Percentiles rank a stretch among this genome's conserved stretches.
These are phyloP conservation scores for Ephydatia muelleri DNA, from an alignment of 37 sponge, comb jelly and placozoan genomes.

Conservation along the genomic window DNA sequence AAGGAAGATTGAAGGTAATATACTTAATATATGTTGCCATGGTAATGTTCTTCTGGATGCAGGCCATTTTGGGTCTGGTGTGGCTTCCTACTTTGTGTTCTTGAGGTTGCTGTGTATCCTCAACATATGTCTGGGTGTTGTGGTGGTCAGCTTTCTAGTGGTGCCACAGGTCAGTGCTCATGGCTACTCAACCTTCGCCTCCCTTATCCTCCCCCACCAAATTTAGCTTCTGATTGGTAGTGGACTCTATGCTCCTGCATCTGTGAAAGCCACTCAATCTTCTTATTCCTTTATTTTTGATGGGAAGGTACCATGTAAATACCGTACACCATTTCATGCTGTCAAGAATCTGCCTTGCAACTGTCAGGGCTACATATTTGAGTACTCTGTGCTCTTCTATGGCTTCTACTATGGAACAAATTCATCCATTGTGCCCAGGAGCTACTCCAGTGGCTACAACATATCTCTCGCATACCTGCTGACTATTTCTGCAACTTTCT, in stretches of 20 bases:
- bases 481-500: conserved; percentile 37
- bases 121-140: conserved; percentile 56
- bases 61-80: conserved; percentile 84
- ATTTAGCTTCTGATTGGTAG: conserved; percentile 32
- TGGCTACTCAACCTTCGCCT: background rate
- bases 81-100: conserved; percentile 78
- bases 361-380: conserved; percentile 67
- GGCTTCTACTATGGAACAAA: conserved; percentile 71
- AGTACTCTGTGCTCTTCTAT: conserved; percentile 82
- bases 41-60: background rate
- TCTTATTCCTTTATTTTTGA: conserved; percentile 70
- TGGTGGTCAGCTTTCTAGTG: conserved; percentile 49
- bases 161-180: conserved; percentile 67
- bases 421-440: conserved; percentile 53
- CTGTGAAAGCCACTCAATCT: conserved; percentile 36
- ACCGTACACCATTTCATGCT: background rate
- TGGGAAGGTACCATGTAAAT: conserved; percentile 41
- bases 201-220: background rate
- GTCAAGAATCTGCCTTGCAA: background rate
- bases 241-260: conserved; percentile 45
- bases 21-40: background rate
- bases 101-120: conserved; percentile 78
- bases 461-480: conserved; percentile 79
- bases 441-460: conserved; percentile 50
- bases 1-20: conserved; percentile 70